A percentile compares a stretch with the other conserved stretches of the same genome.
Conservation (phyloP, 2,888 invertebrate species). For the Aphidoletes aphidimyza region DNA sequence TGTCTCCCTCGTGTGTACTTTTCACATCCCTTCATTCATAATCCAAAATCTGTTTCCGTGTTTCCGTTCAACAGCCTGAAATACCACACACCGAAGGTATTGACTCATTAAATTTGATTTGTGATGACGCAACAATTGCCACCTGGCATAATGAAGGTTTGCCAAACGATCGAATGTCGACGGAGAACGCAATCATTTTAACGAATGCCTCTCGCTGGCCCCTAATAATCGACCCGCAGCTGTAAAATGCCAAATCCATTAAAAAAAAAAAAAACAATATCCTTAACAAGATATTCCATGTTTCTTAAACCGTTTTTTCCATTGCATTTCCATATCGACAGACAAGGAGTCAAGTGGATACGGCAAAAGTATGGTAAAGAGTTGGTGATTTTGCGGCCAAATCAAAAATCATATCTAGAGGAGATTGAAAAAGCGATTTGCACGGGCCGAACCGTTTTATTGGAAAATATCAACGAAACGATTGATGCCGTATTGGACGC, state of each 20-base stretch:
- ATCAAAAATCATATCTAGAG: slow-evolving; percentile 86
- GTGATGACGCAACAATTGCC: slow-evolving; percentile 93
- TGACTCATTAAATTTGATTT: slow-evolving; percentile 84
- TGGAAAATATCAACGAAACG: slow-evolving; percentile 91
- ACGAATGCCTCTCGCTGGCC: slow-evolving; percentile 94
- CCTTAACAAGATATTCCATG: slow-evolving; percentile 34
- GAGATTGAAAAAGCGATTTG: slow-evolving; percentile 79
- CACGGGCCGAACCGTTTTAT: slow-evolving; percentile 79
- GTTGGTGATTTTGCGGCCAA: slow-evolving; percentile 80
- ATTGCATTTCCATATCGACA: slow-evolving; percentile 61
- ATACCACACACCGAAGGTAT: slow-evolving; percentile 84
- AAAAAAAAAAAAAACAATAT: neutral
- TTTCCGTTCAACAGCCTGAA: slow-evolving; percentile 68
- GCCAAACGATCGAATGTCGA: slow-evolving; percentile 93
- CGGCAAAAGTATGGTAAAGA: slow-evolving; percentile 82
- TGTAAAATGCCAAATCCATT: slow-evolving; percentile 66
- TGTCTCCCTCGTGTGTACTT: slow-evolving; percentile 4
- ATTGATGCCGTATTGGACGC: slow-evolving; percentile 95
- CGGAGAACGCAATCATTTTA: slow-evolving; percentile 94
- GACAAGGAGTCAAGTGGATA: slow-evolving; percentile 95
- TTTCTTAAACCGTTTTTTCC: no score
- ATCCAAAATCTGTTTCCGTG: neutral
- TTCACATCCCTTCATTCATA: neutral
- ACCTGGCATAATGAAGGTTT: slow-evolving; percentile 95
- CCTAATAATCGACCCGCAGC: slow-evolving; percentile 93